These are phyloP conservation scores for Cordilura impudica DNA, from an alignment of 2,888 invertebrate species.

Conservation along the genomic window DNA sequence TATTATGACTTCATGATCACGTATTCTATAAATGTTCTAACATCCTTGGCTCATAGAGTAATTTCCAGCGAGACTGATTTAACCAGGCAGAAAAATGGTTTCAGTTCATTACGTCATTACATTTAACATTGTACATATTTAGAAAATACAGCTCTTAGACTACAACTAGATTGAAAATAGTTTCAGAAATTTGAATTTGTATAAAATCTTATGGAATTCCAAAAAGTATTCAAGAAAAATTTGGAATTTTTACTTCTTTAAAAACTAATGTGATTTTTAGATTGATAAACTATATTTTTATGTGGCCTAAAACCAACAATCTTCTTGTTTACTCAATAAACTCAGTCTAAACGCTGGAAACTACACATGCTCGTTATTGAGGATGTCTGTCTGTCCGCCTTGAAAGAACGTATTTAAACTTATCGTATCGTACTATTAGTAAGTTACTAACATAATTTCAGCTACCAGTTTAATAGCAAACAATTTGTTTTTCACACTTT, in stretches of 20 bases:
- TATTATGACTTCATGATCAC: constrained; percentile 53
- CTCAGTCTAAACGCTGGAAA: no score
- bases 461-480: constrained; percentile 58
- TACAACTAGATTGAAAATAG: no score
- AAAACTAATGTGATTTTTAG: no score
- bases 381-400: constrained; percentile 15
- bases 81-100: constrained; percentile 24
- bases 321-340: no score
- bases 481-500: constrained; percentile 59
- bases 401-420: neutral
- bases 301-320: no score
- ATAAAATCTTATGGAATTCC: no score
- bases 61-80: no score
- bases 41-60: constrained; percentile 56
- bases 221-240: no score
- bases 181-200: no score
- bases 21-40: constrained; percentile 42
- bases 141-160: neutral
- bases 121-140: neutral
- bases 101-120: constrained; percentile 57
- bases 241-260: no score
- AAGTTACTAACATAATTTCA: constrained; percentile 51
- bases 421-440: constrained; percentile 27
- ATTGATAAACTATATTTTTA: no score
- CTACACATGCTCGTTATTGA: constrained; percentile 46